Base-by-base conservation (phyloP, 2,797 vertebrate genomes). In the Distichodus sexfasciatus region DNA sequence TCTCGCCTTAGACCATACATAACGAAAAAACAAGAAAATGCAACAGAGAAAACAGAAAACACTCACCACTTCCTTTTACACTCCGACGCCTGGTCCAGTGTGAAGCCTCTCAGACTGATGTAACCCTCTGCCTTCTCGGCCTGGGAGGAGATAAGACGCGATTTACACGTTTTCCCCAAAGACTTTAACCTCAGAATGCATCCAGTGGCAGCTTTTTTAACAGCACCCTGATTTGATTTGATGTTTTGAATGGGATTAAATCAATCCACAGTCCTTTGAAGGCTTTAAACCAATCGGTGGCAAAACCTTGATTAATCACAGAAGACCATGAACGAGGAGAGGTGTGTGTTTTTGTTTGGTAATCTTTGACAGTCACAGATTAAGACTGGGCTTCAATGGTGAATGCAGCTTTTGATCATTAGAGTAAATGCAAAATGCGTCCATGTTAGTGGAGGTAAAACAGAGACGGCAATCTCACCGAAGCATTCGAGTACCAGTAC, bases 11-110 rank as follows among this genome's bases (percentile, higher is more conserved):
- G 17, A 8, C 7, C 31, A 4, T 44, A 43, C 40, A 43, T 9
- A 44, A 44, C 4, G 23, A 14, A 48, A 21, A 29, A n/a, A 23
- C 31, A 9, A n/a, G 10, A 66, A 36, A 24, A 14, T 35, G 38
- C 19, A 17, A 14, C 43, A 33, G 24, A 46, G 35, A 55, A 53
- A 15, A 4, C 44, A 43, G 48, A n/a, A 47, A 31, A 59, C 11
- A 58, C 93, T 93, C 87, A 94, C 94, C 93, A 85, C 79, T 94
- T 94, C 85, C 91, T 94, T 81, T 90, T 94, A 89, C 90, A 91
- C 81, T 94, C 91, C 0, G 6, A 81, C 3, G 92, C 92, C 79
- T 84, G 88, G 53, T 92, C 90, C 73, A 94, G 79, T 28, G 80
- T 87, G 85, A 94, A 93, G 66, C 90, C 91, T 6, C 89, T 76